Conservation (phyloP, 1,140 invertebrate species). For the Nasonia giraulti region DNA sequence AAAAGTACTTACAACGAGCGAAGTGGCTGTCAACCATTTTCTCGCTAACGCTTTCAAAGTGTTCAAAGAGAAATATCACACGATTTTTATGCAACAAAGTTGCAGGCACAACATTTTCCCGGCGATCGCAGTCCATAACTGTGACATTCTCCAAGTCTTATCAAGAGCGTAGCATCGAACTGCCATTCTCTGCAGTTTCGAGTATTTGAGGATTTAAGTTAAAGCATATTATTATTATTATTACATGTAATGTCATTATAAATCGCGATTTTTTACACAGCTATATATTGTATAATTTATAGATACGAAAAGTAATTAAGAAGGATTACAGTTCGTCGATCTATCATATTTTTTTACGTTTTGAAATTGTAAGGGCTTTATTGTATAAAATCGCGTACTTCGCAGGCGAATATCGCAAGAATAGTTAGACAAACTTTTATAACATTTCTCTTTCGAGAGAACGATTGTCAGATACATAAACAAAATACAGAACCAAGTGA, state of each 20-base stretch:
- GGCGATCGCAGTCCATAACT: background rate
- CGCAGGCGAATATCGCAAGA: slow-evolving; percentile 51
- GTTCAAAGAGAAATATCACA: background rate
- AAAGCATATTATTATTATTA: slow-evolving; percentile 39
- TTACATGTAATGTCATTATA: slow-evolving; percentile 20
- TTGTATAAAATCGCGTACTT: slow-evolving; percentile 48
- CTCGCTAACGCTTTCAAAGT: background rate
- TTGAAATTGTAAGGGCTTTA: slow-evolving; percentile 48
- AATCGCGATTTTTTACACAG: slow-evolving; percentile 39
- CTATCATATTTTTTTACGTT: slow-evolving; percentile 42
- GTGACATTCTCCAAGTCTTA: slow-evolving; percentile 35
- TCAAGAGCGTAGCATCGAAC: slow-evolving; percentile 26
- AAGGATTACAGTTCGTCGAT: background rate
- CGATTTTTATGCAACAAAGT: background rate
- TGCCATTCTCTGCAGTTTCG: slow-evolving; percentile 23
- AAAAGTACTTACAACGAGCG: background rate
- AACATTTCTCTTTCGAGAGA: background rate
- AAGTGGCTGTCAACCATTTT: background rate
- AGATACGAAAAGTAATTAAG: background rate
- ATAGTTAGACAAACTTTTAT: slow-evolving; percentile 36
- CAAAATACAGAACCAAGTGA: background rate
- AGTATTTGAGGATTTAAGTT: slow-evolving; percentile 20
- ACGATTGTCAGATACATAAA: background rate
- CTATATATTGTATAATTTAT: slow-evolving; percentile 37
- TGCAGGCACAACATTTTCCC: background rate